Evolutionary conservation across 2,797 vertebrate genomes (phyloP).

Genomic region (Lacerta viridis): DNA sequence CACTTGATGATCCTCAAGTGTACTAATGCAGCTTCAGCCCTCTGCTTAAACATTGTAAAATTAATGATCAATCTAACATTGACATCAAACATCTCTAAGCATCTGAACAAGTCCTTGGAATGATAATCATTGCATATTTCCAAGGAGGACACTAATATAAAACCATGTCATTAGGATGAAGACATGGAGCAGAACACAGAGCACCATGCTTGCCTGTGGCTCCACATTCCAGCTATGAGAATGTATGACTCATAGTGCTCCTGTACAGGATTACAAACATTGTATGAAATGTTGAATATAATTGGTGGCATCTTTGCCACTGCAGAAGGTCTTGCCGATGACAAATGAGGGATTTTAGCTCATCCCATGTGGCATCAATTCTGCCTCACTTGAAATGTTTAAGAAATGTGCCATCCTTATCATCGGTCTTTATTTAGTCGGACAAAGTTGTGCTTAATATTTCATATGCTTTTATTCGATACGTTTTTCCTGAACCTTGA

Average conservation of each 20-base stretch:
- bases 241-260: background rate
- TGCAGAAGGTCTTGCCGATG: background rate
- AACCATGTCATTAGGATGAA: background rate
- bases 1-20: background rate
- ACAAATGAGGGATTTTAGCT: slow-evolving; percentile 5
- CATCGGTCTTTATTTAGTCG: background rate
- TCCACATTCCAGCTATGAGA: background rate
- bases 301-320: background rate
- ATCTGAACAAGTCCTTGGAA: background rate
- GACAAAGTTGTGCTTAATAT: background rate
- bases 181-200: background rate
- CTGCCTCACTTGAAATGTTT: background rate
- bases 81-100: background rate
- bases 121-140: background rate
- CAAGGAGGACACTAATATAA: background rate
- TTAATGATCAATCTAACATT: background rate
- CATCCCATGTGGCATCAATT: background rate
- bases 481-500: background rate
- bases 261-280: background rate
- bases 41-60: background rate
- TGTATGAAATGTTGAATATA: background rate
- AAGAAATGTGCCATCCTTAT: background rate
- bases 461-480: background rate
- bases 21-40: background rate
- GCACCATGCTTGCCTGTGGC: background rate